Conservation (phyloP, 2,113 vertebrate genomes). For the Thunnus maccoyii region DNA sequence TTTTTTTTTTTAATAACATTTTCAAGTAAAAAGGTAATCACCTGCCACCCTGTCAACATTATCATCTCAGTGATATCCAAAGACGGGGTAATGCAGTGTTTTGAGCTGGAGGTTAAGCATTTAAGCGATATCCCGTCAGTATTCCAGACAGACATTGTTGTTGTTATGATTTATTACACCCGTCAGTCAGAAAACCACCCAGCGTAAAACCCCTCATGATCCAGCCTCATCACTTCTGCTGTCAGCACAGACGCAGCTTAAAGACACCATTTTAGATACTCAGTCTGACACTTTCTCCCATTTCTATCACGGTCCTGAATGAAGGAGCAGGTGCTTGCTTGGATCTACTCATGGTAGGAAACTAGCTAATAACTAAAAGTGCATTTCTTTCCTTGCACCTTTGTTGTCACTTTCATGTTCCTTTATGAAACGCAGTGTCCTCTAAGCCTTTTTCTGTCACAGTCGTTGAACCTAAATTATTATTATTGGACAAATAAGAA, state of each 20-base stretch:
- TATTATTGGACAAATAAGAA: neutral
- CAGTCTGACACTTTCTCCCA: constrained; percentile 6
- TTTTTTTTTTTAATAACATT: neutral
- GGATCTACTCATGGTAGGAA: neutral
- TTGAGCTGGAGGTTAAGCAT: constrained; percentile 21
- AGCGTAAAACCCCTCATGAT: constrained; percentile 57
- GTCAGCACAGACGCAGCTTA: constrained; percentile 26
- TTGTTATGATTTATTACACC: constrained; percentile 57
- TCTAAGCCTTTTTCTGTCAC: neutral
- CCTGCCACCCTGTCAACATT: neutral
- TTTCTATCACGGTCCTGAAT: constrained; percentile 20
- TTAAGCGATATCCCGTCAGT: constrained; percentile 48
- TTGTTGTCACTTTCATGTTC: neutral
- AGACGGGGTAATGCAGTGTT: neutral
- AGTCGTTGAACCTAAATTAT: neutral
- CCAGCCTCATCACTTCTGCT: constrained; percentile 37
- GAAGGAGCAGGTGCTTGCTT: neutral
- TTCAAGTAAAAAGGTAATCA: constrained; percentile 20
- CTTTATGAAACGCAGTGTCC: neutral
- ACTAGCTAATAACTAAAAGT: neutral
- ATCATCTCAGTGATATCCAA: constrained; percentile 18
- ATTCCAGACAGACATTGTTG: constrained; percentile 47
- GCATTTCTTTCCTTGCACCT: neutral
- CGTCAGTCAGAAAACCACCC: constrained; percentile 54
- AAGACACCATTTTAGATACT: constrained; percentile 21